Conservation (phyloP, 2,888 invertebrate genomes). For the Lordiphosa andalusiaca region DNA sequence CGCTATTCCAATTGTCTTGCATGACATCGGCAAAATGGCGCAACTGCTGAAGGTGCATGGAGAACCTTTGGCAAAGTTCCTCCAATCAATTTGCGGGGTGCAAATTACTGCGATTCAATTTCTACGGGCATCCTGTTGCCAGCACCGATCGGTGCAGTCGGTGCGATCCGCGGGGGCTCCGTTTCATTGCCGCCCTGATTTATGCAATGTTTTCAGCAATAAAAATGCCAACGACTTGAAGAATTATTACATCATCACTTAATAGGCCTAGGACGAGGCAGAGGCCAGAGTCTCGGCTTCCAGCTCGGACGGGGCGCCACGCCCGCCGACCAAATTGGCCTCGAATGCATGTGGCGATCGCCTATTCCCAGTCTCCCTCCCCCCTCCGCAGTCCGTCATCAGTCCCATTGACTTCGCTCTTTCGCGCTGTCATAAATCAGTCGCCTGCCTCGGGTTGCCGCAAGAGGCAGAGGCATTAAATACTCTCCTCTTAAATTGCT, state of each 20-base stretch:
- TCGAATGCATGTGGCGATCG: slow-evolving; percentile 34
- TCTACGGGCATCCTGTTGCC: slow-evolving; percentile 19
- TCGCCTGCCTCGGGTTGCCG: slow-evolving; percentile 55
- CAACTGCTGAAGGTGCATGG: slow-evolving; percentile 14
- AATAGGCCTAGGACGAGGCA: slow-evolving; percentile 49
- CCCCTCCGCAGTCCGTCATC: not conserved
- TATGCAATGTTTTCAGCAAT: slow-evolving; percentile 73
- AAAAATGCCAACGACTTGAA: slow-evolving; percentile 68
- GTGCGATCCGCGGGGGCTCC: slow-evolving; percentile 25
- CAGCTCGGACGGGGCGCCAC: slow-evolving; percentile 53
- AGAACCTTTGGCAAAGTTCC: slow-evolving; percentile 30
- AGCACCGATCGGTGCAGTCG: slow-evolving; percentile 24
- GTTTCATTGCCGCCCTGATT: slow-evolving; percentile 72
- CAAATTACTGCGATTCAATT: slow-evolving; percentile 55
- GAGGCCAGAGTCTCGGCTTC: slow-evolving; percentile 18
- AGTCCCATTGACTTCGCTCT: slow-evolving; percentile 36
- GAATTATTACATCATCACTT: slow-evolving; percentile 74
- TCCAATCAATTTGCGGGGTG: slow-evolving; percentile 41
- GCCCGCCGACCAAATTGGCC: slow-evolving; percentile 63
- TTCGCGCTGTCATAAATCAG: slow-evolving; percentile 68
- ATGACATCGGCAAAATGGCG: slow-evolving; percentile 54
- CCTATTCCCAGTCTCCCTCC: not conserved
- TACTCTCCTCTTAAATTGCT: slow-evolving; percentile 67
- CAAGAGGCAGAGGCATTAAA: slow-evolving; percentile 56
- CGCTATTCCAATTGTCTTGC: slow-evolving; percentile 39